Conservation (phyloP, 2,888 invertebrate genomes). For the Sinopyrophorus schimmeli region DNA sequence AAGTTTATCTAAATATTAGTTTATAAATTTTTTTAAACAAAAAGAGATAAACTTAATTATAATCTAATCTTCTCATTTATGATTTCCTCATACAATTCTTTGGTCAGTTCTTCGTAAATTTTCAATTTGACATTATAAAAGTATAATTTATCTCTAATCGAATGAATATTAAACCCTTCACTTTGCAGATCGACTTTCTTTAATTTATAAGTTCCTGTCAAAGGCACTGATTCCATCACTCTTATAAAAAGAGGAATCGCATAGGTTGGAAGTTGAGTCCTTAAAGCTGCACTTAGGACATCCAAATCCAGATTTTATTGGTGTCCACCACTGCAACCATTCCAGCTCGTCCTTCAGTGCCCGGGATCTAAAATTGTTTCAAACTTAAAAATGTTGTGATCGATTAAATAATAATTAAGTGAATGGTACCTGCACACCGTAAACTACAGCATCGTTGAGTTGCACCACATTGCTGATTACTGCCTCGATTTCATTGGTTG, state of each 20-base stretch:
- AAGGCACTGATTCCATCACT: slow-evolving; percentile 73
- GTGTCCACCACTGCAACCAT: slow-evolving; percentile 89
- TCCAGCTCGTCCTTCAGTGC: slow-evolving; percentile 84
- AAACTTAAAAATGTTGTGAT: background rate
- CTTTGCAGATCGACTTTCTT: slow-evolving; percentile 85
- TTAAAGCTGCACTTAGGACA: slow-evolving; percentile 66
- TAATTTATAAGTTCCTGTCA: slow-evolving; percentile 90
- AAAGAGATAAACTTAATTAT: no score
- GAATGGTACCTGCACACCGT: slow-evolving; percentile 80
- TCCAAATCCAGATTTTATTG: slow-evolving; percentile 62
- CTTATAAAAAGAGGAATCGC: slow-evolving; percentile 89
- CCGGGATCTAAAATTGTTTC: slow-evolving; percentile 64
- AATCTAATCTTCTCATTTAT: background rate
- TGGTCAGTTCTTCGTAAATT: slow-evolving; percentile 43
- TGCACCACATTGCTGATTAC: slow-evolving; percentile 77
- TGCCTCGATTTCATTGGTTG: slow-evolving; percentile 93
- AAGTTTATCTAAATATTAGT: no score
- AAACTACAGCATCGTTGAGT: slow-evolving; percentile 76
- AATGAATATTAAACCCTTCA: slow-evolving; percentile 78
- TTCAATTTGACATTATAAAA: slow-evolving; percentile 55
- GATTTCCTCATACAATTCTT: slow-evolving; percentile 46
- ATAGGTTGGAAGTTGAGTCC: slow-evolving; percentile 76
- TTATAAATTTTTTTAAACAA: no score
- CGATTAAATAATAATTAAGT: background rate
- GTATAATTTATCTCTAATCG: slow-evolving; percentile 74